Evolutionary conservation across 2,113 vertebrate genomes (phyloP).

Genomic region (Taurulus bubalis): DNA sequence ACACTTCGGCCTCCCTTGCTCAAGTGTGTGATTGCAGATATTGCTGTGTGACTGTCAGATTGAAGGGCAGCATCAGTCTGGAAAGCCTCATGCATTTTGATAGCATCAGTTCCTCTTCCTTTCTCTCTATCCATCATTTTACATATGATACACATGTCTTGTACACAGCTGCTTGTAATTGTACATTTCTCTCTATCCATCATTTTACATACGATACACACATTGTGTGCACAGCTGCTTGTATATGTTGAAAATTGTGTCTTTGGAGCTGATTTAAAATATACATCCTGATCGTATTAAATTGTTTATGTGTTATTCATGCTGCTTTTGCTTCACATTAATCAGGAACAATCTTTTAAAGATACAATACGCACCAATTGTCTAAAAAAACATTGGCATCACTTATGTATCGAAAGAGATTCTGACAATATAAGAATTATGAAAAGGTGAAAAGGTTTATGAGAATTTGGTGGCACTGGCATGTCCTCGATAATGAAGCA

Average conservation of each 20-base stretch:
- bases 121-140: conserved; percentile 16
- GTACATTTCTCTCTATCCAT: conserved; percentile 7
- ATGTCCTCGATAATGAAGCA: background rate
- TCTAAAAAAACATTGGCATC: background rate
- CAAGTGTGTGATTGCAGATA: conserved; percentile 54
- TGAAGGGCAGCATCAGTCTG: conserved; percentile 52
- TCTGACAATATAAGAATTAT: background rate
- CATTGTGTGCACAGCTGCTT: background rate
- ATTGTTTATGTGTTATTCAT: background rate
- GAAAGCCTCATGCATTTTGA: conserved; percentile 70
- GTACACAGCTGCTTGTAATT: no score
- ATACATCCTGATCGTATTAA: background rate
- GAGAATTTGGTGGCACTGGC: background rate
- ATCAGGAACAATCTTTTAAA: background rate
- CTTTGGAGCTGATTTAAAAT: background rate
- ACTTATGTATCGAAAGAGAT: background rate
- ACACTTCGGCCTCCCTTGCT: conserved; percentile 16
- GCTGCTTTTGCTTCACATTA: background rate
- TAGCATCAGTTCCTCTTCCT: conserved; percentile 45
- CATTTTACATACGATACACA: conserved; percentile 9
- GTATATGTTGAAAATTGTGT: background rate
- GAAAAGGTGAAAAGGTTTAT: background rate
- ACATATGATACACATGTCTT: background rate
- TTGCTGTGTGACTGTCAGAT: conserved; percentile 60
- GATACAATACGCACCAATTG: background rate